Percentiles rank a stretch among this genome's conserved stretches.
These are phyloP conservation scores for Riptortus pedestris DNA, from an alignment of 1,140 invertebrate genomes.

Conservation along the genomic window DNA sequence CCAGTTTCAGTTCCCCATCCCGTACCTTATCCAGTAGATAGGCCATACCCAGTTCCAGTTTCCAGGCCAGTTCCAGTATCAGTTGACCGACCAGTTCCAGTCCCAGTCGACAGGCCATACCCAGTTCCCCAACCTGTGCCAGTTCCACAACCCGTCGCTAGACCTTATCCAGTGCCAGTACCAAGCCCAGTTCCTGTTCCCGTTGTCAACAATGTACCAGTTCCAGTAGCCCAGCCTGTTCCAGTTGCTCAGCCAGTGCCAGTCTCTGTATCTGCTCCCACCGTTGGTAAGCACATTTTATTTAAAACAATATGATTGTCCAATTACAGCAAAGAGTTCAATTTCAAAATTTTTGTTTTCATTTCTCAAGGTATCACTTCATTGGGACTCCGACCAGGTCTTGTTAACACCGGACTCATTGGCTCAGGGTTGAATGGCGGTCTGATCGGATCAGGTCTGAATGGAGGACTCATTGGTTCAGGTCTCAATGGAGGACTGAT, in stretches of 20 bases:
- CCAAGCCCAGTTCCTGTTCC: constrained; percentile 27
- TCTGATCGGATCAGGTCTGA: too few relatives aligned
- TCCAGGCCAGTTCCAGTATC: background rate
- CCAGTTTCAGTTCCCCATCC: background rate
- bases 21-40: constrained; percentile 23
- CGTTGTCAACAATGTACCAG: constrained; percentile 17
- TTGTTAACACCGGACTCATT: background rate
- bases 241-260: constrained; percentile 28
- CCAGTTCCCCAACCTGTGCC: constrained; percentile 26
- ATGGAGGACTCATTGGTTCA: background rate
- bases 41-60: constrained; percentile 25
- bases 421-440: background rate
- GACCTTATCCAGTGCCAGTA: constrained; percentile 13
- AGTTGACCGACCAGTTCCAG: background rate
- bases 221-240: constrained; percentile 8
- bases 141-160: constrained; percentile 22
- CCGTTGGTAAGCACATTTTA: background rate
- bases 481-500: background rate
- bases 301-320: background rate
- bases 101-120: background rate
- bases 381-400: background rate
- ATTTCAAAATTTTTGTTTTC: background rate
- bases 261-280: background rate
- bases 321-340: background rate
- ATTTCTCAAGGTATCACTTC: background rate